Base-by-base conservation (phyloP, 2,797 vertebrate genomes). In the Myripristis murdjan region DNA sequence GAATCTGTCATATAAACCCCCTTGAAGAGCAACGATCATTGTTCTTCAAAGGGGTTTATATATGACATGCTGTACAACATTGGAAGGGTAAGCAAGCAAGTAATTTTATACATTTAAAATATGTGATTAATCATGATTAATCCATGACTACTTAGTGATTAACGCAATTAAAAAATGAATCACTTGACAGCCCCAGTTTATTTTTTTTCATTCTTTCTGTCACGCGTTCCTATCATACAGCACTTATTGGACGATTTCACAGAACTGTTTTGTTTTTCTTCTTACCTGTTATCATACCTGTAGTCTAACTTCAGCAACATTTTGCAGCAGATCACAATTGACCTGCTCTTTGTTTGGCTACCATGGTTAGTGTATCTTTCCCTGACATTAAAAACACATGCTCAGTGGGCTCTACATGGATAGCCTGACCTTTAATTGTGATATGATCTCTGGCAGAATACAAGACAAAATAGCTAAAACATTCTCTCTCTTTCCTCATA, bases 371-470 rank as follows among this genome's bases (percentile, higher is more conserved):
- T 44, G 24, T 58, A 12, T 71, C 4, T 57, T 44, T 20, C 15
- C 18, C 20, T 5, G 23, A 49, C 18, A 31, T 35, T 6, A 24
- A 43, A 9, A 70, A 67, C 57, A 58, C 15, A 64, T 44, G 24
- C 43, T 60, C 51, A 56, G 51, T 35, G 23, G 58, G 23, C 44
- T 49, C 39, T 35, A 7, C 57, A 35, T 54, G 33, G 39, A 48
- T 18, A 61, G 15, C 0, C 20, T 44, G 67, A 75, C 61, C 26
- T 84, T 73, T 71, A 57, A 57, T 35, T 5, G 2, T 46, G n/a
- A 61, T 65, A 48, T 0, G 58, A 16, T 69, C 47, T 54, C 56
- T 35, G n/a, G 51, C 46, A 4, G 0, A 62, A 48, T 14, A 24
- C 22, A 72, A 54, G 12, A 39, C 33, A 35, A 44, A 51, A 52